These are phyloP conservation scores for Ephydatia muelleri DNA, from an alignment of 37 sponge, comb jelly and placozoan species.

Conservation along the genomic window DNA sequence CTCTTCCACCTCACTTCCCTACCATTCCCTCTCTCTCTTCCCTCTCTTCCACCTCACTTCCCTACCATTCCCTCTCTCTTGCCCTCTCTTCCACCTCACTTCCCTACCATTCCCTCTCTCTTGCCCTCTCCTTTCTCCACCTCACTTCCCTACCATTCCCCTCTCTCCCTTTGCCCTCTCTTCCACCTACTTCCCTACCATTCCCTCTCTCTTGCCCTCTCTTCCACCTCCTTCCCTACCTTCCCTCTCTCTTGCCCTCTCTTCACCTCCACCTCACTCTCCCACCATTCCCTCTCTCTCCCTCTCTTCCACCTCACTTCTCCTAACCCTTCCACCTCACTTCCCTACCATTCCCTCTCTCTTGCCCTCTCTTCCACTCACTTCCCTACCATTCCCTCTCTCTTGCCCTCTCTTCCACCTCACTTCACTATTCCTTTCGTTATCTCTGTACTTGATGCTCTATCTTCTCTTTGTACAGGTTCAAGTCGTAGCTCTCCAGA, in stretches of 20 bases:
- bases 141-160: neutral
- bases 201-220: neutral
- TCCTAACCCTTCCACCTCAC: neutral
- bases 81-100: too few relatives aligned
- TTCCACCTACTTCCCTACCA: neutral
- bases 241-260: neutral
- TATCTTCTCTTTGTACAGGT: constrained; percentile 38
- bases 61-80: too few relatives aligned
- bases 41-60: too few relatives aligned
- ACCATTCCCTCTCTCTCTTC: too few relatives aligned
- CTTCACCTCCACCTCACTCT: neutral
- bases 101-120: neutral
- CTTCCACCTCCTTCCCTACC: neutral
- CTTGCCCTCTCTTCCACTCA: too few relatives aligned
- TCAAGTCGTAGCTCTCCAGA: constrained; percentile 91
- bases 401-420: neutral
- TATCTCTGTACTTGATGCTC: too few relatives aligned
- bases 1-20: too few relatives aligned
- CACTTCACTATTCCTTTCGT: neutral
- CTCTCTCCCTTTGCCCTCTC: neutral
- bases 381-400: neutral
- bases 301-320: too few relatives aligned
- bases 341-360: neutral
- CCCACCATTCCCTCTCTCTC: too few relatives aligned
- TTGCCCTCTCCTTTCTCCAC: neutral